Base-by-base conservation (phyloP, 2,888 invertebrate species). In the Sphaerolaimus hirsutus region DNA sequence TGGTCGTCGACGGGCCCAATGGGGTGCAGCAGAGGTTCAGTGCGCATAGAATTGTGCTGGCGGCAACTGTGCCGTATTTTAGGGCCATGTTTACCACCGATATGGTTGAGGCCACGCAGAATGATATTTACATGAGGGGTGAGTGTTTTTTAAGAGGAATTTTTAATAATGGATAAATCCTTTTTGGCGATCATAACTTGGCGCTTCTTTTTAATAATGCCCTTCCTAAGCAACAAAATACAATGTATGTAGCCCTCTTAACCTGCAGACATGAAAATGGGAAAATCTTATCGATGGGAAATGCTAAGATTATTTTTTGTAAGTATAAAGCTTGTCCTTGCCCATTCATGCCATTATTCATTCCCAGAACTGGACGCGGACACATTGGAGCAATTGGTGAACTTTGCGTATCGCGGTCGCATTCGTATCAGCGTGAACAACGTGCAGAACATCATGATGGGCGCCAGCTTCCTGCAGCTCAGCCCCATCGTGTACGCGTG, bases 1-100 rank as follows among this genome's bases (percentile, higher is more conserved):
- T 83, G 48, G 79, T 78, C 72, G 80, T 80, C 1, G 51, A 52
- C 17, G 53, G 40, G 19, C n/a, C 12, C n/a, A 14, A 14, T 40
- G 40, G 7, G 7, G 10, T 40, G 7, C 12, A 14, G n/a, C 19
- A 14, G n/a, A 14, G 74, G 43, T 79, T 81, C 61, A 76, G 76
- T 51, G 80, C 80, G 2, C 81, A 83, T 64, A 72, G 81, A 55
- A 75, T 83, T 51, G 79, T 84, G 19, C 66, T 84, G 47, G 79
- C 82, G 2, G 77, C 80, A 2, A 79, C 78, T 19, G 79, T 83
- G 62, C 83, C 83, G 12, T 84, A 82, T 65, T 44, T 46, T 47
- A 48, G 50, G 10, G 80, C 79, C 14, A 84, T 84, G 84, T 84
- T 84, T 61, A 78, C 79, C 25, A 76, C 77, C 63, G 79, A 82